Base-by-base conservation (phyloP, 2,797 vertebrate species). In the Liparis tanakae region DNA sequence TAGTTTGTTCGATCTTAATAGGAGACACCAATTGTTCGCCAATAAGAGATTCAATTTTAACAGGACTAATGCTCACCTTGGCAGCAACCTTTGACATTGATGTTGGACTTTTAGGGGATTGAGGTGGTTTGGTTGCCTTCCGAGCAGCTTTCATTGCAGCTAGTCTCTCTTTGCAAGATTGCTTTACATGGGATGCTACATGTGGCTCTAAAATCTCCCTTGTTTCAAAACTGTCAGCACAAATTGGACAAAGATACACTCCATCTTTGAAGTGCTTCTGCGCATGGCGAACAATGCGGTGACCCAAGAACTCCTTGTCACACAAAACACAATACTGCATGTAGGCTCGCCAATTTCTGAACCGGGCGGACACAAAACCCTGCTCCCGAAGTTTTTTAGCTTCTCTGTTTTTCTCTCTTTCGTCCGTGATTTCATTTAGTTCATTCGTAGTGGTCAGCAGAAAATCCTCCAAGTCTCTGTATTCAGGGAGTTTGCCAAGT, bases 301-400 rank as follows among this genome's bases (percentile, higher is more conserved):
- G 98, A 80, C 98, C 98, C 72, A 99, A 92, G 79, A 99, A 99
- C 89, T 99, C 98, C 90, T 99, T 99, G 91, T 99, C 98, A 36
- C 98, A 99, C 50, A 99, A 90, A 72, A 99, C 97, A 88, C 98
- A 99, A 93, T 99, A 99, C 92, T 99, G 98, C 98, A 99, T 99
- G 86, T 99, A 99, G 67, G 98, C 98, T 84, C 98, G 96, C 98
- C 98, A 99, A 84, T 99, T 99, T 87, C 98, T 94, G 92, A 99
- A 99, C n/a, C 98, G 95, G 67, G 98, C 97, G 7, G 98, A 99
- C 85, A 99, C 97, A 86, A 98, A 98, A 39, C 98, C 98, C 59
- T 96, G 95, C 87, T 99, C 98, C 93, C 96, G 94, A 41, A 97
- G 92, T 84, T 99, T 98, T 90, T 98, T 99, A 70, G 97, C 97